Base-by-base conservation (phyloP, 2,888 invertebrate genomes). In the Trileptium ribeirensis region DNA sequence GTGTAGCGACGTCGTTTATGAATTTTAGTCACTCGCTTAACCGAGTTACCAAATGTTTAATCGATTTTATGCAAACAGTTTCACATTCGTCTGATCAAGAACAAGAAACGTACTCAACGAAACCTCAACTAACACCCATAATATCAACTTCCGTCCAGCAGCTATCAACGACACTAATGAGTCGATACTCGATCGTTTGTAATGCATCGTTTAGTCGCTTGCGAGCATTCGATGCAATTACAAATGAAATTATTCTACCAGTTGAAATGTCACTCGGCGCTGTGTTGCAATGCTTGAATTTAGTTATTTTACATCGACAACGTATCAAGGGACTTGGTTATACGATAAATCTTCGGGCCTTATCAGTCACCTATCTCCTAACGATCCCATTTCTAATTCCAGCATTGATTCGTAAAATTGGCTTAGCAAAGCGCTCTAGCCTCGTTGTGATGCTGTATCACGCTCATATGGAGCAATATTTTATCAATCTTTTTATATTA, bases 401-500 rank as follows among this genome's bases (percentile, higher is more conserved):
- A 24, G 24, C 37, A 8, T 2, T 80, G 19, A 1, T 80, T 24
- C 80, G 80, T 15, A 80, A 80, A 37, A n/a, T 24, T 31, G 34
- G 37, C 1, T 3, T 79, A 15, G 37, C 39, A 19, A 39, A 80
- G 24, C 78, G 19, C 15, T 15, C 2, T 40, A 38, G 39, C 78
- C 74, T 40, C 29, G 15, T 80, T 24, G 40, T 31, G n/a, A 39
- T 81, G 34, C 38, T 79, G 19, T 81, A 79, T 80, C 77, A 36
- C 33, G 81, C 81, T 29, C 81, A 81, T 34, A n/a, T 78, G 38
- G 78, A 81, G 33, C 78, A 40, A 34, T 81, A 81, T 80, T 79
- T 79, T 36, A 37, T 67, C 34, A 81, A 81, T 79, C 19, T 79
- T 36, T 51, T 81, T 15, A 24, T 81, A 2, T 70, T 81, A 33